Percentiles rank a stretch among this genome's conserved stretches.
Evolutionary conservation across 64 coral and sea anemone species (phyloP).

Genomic region (Dendrophyllia cribrosa): DNA sequence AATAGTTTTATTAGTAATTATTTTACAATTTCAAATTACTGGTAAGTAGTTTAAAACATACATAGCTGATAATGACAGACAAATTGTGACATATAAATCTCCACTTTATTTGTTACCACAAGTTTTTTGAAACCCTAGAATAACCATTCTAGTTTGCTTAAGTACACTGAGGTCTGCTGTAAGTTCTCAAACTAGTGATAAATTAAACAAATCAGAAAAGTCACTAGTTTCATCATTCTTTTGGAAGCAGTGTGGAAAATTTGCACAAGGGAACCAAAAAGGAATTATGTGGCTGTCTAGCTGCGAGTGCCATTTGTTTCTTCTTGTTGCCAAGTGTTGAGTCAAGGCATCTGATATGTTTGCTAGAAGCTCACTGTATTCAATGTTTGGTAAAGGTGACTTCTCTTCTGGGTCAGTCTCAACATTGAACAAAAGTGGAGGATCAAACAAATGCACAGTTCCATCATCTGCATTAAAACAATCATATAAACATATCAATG

Average conservation of each 20-base stretch:
- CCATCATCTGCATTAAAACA: constrained; percentile 64
- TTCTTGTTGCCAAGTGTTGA: constrained; percentile 84
- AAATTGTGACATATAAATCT: too few relatives aligned
- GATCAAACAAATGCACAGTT: constrained; percentile 42
- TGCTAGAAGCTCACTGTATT: constrained; percentile 65
- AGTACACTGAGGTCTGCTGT: too few relatives aligned
- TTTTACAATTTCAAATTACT: too few relatives aligned
- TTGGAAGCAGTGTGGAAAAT: constrained; percentile 73
- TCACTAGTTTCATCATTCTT: constrained; percentile 56
- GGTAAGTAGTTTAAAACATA: too few relatives aligned
- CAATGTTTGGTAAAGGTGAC: constrained; percentile 54
- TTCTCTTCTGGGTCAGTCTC: constrained; percentile 75
- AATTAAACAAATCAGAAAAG: constrained; percentile 75
- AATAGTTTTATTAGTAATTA: too few relatives aligned
- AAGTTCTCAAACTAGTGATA: neutral
- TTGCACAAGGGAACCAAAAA: constrained; percentile 81
- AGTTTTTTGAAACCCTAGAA: too few relatives aligned
- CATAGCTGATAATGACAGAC: too few relatives aligned
- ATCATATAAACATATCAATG: neutral
- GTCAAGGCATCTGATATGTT: constrained; percentile 63
- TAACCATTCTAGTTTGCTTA: too few relatives aligned
- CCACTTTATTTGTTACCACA: too few relatives aligned
- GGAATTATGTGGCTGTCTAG: constrained; percentile 86
- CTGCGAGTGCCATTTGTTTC: constrained; percentile 83
- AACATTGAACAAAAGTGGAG: constrained; percentile 85